Evolutionary conservation across 2,888 invertebrate species (phyloP), one percentile per base, ranked within the genome.

Genomic region (Teleogryllus oceanicus): DNA sequence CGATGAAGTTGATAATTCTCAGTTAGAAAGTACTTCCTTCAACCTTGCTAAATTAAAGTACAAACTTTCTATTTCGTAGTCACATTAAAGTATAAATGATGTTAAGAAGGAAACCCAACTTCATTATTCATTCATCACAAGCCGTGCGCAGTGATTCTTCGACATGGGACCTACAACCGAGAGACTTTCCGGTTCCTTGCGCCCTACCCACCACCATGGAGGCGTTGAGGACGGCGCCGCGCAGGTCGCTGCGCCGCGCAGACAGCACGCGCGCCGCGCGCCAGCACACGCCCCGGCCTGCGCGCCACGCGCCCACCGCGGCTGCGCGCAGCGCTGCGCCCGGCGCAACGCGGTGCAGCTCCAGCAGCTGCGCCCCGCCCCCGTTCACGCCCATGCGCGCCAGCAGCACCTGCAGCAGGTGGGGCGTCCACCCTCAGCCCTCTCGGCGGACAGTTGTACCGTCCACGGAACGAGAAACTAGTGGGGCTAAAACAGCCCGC

Each of bases 131-230:
- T 62, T 16, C 13, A 62, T 18, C 62, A 16, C 62, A 16, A 18
- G 8, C 11, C 8, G 62, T 12, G 8, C 8, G 62, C 62, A 18
- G 4, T 62, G 13, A 62, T 62, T 62, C 1, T 12, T 5, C 8
- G 13, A 4, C 21, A 21, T 16, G 18, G 12, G 12, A 16, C 62
- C 16, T 2, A 13, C 12, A 13, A 51, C 1, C 16, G 11, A 51
- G 11, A 51, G 2, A 16, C 18, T 5, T 62, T 62, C 18, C 4
- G 18, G 4, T 62, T 62, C 12, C 62, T 62, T 62, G 13, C 62
- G 4, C 2, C 12, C 62, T 18, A 62, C 62, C 3, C n/a, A 83
- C 79, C 83, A 62, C 62, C 62, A 62, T 62, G 62, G 62, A 62
- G 13, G 62, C 62, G 16, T 62, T 62, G 62, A 62, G 13, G 16